phyloP scores from a whole-genome alignment of 2,888 invertebrate species.

The Litoditis marina region DNA sequence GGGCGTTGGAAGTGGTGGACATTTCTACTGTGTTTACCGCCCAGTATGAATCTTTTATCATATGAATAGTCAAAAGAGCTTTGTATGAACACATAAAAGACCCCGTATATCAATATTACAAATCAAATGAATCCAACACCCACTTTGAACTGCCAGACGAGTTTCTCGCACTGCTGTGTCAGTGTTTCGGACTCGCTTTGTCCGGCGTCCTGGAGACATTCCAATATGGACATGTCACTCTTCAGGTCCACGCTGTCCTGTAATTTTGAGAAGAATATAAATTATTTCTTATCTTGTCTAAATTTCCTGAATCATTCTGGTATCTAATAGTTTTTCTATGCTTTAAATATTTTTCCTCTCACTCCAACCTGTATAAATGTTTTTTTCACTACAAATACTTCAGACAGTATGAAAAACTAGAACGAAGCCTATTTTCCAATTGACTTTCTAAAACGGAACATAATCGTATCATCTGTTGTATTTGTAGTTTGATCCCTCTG shows the following conservation, averaged over 20 bases:
- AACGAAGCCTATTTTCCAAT: too few species aligned
- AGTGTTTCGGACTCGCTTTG: slow-evolving; percentile 55
- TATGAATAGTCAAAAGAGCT: neutral
- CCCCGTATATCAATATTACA: neutral
- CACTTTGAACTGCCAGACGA: slow-evolving; percentile 62
- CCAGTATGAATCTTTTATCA: too few species aligned
- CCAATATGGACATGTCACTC: slow-evolving; percentile 57
- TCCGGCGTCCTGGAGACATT: slow-evolving; percentile 70
- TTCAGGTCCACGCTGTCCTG: slow-evolving; percentile 43
- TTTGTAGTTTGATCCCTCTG: too few species aligned
- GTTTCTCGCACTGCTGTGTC: slow-evolving; percentile 46
- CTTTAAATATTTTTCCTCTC: too few species aligned
- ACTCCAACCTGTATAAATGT: too few species aligned
- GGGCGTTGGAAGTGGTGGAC: too few species aligned
- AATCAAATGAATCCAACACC: neutral
- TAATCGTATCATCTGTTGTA: too few species aligned
- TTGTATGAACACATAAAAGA: neutral
- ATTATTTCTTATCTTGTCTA: too few species aligned
- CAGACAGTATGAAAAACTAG: too few species aligned
- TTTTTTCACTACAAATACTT: too few species aligned
- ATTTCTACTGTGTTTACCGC: too few species aligned
- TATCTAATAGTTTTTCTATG: neutral
- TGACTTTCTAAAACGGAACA: too few species aligned
- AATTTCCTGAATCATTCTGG: neutral
- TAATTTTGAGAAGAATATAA: slow-evolving; percentile 2